Percentiles rank a stretch among this genome's conserved stretches.
phyloP scores from a whole-genome alignment of 2,113 vertebrate genomes.

The Rhinopomastus cyanomelas region DNA sequence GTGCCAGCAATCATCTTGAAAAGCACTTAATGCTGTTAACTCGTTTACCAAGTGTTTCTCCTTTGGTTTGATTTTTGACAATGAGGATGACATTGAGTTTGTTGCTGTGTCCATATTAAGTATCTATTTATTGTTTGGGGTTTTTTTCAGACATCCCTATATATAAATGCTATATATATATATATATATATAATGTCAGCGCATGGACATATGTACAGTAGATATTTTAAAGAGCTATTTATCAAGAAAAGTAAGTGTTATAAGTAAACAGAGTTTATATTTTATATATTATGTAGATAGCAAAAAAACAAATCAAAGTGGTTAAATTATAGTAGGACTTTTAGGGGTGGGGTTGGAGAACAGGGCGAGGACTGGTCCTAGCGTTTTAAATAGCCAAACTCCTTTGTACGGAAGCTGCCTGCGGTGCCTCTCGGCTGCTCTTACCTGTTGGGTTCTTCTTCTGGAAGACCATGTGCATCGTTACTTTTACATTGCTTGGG shows the following conservation, averaged over 20 bases:
- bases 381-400: conserved; percentile 65
- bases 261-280: conserved; percentile 87
- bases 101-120: conserved; percentile 74
- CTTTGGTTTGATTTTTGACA: conserved; percentile 49
- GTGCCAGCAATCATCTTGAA: neutral
- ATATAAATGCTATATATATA: conserved; percentile 64
- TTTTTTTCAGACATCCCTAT: conserved; percentile 74
- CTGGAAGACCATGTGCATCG: conserved; percentile 36
- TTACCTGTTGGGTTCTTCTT: conserved; percentile 31
- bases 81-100: conserved; percentile 65
- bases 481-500: conserved; percentile 58
- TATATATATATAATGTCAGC: conserved; percentile 76
- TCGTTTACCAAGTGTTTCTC: conserved; percentile 34
- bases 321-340: conserved; percentile 78
- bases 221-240: conserved; percentile 84
- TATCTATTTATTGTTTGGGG: conserved; percentile 81
- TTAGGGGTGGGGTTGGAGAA: conserved; percentile 57
- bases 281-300: conserved; percentile 84
- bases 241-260: conserved; percentile 84
- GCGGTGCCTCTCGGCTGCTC: conserved; percentile 20
- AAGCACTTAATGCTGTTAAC: conserved; percentile 37
- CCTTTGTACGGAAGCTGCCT: conserved; percentile 50
- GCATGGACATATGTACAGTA: conserved; percentile 86
- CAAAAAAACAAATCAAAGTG: conserved; percentile 57
- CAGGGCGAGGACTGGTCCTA: conserved; percentile 41